Evolutionary conservation across 2,888 invertebrate genomes (phyloP).

Genomic region (Protodeltote pygarga): DNA sequence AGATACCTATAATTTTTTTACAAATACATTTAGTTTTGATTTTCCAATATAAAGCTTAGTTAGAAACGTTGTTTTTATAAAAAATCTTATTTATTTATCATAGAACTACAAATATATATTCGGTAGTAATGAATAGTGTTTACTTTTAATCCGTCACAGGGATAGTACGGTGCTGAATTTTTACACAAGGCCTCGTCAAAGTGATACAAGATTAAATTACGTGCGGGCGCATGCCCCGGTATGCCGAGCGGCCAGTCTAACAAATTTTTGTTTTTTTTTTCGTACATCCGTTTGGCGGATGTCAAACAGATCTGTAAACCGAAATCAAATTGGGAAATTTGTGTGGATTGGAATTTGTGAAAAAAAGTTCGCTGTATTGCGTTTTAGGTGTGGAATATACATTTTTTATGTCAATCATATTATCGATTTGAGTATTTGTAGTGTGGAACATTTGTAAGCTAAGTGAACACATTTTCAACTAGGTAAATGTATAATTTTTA

Average conservation of each 20-base stretch:
- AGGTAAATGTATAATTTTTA: no score
- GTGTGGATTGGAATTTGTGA: constrained; percentile 63
- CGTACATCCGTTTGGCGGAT: constrained; percentile 73
- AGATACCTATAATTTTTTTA: no score
- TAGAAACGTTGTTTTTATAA: no score
- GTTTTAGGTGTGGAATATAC: constrained; percentile 33
- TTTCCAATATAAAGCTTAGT: no score
- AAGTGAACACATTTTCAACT: no score
- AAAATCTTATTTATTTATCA: no score
- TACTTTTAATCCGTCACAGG: constrained; percentile 50
- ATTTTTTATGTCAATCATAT: constrained; percentile 34
- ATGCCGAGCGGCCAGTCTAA: constrained; percentile 54
- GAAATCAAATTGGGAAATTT: constrained; percentile 73
- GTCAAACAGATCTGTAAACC: constrained; percentile 80
- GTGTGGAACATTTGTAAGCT: background rate
- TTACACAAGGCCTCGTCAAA: constrained; percentile 72
- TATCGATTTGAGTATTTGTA: constrained; percentile 21
- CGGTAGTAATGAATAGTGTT: constrained; percentile 39
- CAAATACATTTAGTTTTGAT: no score
- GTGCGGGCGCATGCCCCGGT: constrained; percentile 61
- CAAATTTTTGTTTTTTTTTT: constrained; percentile 60
- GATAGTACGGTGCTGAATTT: constrained; percentile 50
- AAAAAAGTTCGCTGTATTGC: constrained; percentile 45
- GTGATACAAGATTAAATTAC: constrained; percentile 80
- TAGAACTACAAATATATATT: constrained; percentile 5